Evolutionary conservation across 2,797 vertebrate species (phyloP).

Genomic region (Knipowitschia caucasica): DNA sequence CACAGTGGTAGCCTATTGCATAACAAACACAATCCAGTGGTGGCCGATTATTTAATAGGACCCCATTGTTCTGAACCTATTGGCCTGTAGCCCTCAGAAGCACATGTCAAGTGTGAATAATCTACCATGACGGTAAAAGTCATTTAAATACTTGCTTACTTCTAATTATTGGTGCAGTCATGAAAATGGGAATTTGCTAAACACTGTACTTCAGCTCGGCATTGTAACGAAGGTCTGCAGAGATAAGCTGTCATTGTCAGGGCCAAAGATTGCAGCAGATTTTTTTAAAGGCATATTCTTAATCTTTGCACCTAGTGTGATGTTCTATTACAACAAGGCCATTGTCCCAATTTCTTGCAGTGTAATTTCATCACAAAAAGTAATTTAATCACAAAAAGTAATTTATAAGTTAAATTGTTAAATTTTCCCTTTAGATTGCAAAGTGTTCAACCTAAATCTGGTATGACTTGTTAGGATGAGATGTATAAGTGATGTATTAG

Average conservation of each 20-base stretch:
- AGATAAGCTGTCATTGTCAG: neutral
- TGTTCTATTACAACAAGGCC: neutral
- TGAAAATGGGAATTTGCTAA: too few relatives aligned
- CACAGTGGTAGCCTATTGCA: slow-evolving; percentile 15
- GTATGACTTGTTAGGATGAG: neutral
- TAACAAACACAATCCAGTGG: slow-evolving; percentile 47
- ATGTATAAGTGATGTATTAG: neutral
- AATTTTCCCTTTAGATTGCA: too few relatives aligned
- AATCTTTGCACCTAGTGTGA: neutral
- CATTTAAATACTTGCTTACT: too few relatives aligned
- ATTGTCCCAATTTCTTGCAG: neutral
- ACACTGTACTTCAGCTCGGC: neutral
- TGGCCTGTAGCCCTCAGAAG: slow-evolving; percentile 39
- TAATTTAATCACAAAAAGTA: too few relatives aligned
- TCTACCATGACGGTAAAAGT: neutral
- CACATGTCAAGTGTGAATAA: slow-evolving; percentile 32
- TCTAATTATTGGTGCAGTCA: too few relatives aligned
- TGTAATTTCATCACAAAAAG: neutral
- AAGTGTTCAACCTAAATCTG: too few relatives aligned
- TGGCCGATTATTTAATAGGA: slow-evolving; percentile 42
- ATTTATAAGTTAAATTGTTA: too few relatives aligned
- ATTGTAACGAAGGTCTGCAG: too few relatives aligned
- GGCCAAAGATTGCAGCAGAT: slow-evolving; percentile 29
- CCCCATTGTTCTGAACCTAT: slow-evolving; percentile 51
- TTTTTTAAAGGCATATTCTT: slow-evolving; percentile 13